Base-by-base conservation (phyloP, 2,888 invertebrate species). In the Drosophila kuntzei region DNA sequence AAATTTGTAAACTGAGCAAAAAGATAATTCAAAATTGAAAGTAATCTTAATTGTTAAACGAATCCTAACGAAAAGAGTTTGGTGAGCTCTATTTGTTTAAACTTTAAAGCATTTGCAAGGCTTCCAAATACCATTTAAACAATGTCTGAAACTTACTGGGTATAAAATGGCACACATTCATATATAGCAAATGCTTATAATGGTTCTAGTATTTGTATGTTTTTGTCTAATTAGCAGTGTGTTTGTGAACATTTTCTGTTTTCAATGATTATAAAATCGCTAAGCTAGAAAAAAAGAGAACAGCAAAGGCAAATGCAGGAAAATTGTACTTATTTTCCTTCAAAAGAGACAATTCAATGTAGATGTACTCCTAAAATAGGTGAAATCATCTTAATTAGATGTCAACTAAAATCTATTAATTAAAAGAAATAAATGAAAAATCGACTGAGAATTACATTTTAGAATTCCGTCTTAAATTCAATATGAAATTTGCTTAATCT, bases 221-320 rank as follows among this genome's bases (percentile, higher is more conserved):
- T 2, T 41, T 18, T 43, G 36, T 58, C 58, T 74, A 77, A 77
- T 79, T 70, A 66, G 58, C 61, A 54, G 54, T 43, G 34, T 53
- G 36, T 49, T 59, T 47, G 29, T 43, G 65, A 67, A 50, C 39
- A 64, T 36, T 65, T 57, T 60, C 22, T 53, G 51, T 20, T 55
- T 20, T 41, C 58, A 58, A 50, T 63, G 46, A 63, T 55, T 39
- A 44, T 58, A 49, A 63, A 54, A 29, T 25, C 54, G 34, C 43
- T 8, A 4, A 34, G 36, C 37, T 32, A 60, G 39, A 32, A 34
- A 25, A 9, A 14, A 41, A 41, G 3, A 43, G 5, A 34, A 18
- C n/a, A 11, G n/a, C 12, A 46, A 2, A 2, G 12, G 18, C 0
- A 53, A 29, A 41, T 39, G 14, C 8, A 27, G 16, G 6, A 16